These are phyloP conservation scores for Morphnarchus princeps DNA, from an alignment of 2,113 vertebrate species.

Conservation along the genomic window DNA sequence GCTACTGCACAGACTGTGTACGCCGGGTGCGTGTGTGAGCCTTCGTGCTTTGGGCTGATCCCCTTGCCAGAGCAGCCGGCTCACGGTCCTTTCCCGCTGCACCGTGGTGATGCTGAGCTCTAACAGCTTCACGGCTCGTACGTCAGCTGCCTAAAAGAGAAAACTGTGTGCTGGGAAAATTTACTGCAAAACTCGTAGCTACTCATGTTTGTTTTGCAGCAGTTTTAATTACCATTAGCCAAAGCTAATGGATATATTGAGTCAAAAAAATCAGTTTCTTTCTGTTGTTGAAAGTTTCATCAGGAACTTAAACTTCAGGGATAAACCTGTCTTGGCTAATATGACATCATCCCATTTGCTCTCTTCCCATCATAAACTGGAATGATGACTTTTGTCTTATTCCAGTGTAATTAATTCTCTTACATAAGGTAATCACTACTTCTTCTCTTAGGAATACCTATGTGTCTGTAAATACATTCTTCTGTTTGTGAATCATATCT, in stretches of 20 bases:
- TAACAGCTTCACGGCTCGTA: not conserved
- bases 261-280: not conserved
- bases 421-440: not conserved
- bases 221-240: not conserved
- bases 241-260: not conserved
- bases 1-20: not conserved
- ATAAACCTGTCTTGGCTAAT: not conserved
- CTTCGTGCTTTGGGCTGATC: not conserved
- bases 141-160: not conserved
- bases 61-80: not conserved
- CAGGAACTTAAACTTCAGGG: not conserved
- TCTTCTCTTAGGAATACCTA: not conserved
- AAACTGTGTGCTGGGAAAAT: not conserved
- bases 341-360: not conserved
- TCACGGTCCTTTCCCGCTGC: fast-evolving
- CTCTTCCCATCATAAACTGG: not conserved
- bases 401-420: not conserved
- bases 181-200: not conserved
- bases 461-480: not conserved
- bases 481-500: not conserved
- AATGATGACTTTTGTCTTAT: not conserved
- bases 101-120: not conserved
- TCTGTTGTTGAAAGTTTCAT: not conserved
- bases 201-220: not conserved
- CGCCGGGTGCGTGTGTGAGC: fast-evolving